These are phyloP conservation scores for Scaptomyza pallida DNA, from an alignment of 1,140 invertebrate genomes.

Conservation along the genomic window DNA sequence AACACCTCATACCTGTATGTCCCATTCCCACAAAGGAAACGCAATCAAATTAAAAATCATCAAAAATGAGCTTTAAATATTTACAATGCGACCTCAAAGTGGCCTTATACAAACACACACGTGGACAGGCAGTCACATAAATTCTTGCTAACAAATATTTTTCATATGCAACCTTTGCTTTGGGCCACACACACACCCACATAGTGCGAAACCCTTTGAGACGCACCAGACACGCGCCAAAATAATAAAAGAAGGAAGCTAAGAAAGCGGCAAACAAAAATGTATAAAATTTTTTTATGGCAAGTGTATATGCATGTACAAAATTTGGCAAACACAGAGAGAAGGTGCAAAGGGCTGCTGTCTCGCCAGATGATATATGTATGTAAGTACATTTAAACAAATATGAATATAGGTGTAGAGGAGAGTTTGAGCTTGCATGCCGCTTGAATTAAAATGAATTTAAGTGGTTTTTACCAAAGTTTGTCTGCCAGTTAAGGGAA, in stretches of 20 bases:
- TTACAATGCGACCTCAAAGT: conserved; percentile 45
- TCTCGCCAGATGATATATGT: conserved; percentile 2
- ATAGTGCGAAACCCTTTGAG: conserved; percentile 76
- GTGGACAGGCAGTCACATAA: conserved; percentile 25
- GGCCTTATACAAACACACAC: background rate
- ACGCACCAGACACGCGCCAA: conserved; percentile 49
- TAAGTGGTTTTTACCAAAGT: conserved; percentile 53
- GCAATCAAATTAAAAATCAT: conserved; percentile 46
- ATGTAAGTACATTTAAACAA: background rate
- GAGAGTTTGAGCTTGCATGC: conserved; percentile 36
- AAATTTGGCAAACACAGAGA: background rate
- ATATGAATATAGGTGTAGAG: background rate
- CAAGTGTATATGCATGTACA: no score
- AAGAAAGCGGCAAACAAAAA: conserved; percentile 43
- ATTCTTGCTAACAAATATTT: conserved; percentile 66
- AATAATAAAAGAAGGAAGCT: conserved; percentile 10
- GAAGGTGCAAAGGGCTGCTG: background rate
- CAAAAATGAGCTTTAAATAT: conserved; percentile 71
- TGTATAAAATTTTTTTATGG: conserved; percentile 65
- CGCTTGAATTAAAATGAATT: conserved; percentile 68
- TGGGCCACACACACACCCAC: conserved; percentile 34
- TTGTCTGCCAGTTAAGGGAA: conserved; percentile 30
- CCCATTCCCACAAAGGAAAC: no score
- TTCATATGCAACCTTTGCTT: conserved; percentile 61
- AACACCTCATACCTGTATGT: background rate